Conservation (phyloP, 1,140 invertebrate species). For the Telenomus remus region DNA sequence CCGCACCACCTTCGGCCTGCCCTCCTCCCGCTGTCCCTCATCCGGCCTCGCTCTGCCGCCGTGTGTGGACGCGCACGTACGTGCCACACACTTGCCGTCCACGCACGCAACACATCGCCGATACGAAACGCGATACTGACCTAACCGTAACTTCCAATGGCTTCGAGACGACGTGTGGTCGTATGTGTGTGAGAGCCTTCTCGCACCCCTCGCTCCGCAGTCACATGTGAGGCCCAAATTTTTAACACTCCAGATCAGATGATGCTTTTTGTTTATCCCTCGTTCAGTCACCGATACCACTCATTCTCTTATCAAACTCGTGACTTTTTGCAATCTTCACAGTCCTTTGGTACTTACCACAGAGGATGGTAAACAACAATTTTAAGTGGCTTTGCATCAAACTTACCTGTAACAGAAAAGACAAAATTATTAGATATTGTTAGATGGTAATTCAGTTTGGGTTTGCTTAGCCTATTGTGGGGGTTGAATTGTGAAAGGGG, state of each 20-base stretch:
- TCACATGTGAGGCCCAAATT: slow-evolving; percentile 2
- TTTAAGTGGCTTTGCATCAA: neutral
- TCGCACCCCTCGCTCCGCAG: neutral
- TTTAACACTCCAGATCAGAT: neutral
- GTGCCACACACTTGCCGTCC: slow-evolving; percentile 44
- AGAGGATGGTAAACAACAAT: neutral
- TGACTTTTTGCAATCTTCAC: no score
- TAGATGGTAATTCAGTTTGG: no score
- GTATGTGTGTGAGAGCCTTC: neutral
- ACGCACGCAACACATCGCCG: slow-evolving; percentile 44
- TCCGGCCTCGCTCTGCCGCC: neutral
- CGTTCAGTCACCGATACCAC: no score
- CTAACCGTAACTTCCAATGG: slow-evolving; percentile 54
- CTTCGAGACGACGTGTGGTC: slow-evolving; percentile 37
- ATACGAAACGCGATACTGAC: slow-evolving; percentile 59
- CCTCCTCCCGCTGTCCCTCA: slow-evolving; percentile 32
- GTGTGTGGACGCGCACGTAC: slow-evolving; percentile 12
- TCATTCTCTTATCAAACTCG: no score
- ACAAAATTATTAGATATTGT: no score
- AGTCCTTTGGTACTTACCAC: slow-evolving; percentile 2
- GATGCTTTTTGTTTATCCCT: no score
- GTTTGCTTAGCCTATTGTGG: no score
- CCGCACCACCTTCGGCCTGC: slow-evolving; percentile 36
- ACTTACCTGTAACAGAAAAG: slow-evolving; percentile 50
- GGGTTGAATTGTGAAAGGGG: no score